These are phyloP conservation scores for Emys orbicularis DNA, from an alignment of 2,797 vertebrate species.

Conservation along the genomic window DNA sequence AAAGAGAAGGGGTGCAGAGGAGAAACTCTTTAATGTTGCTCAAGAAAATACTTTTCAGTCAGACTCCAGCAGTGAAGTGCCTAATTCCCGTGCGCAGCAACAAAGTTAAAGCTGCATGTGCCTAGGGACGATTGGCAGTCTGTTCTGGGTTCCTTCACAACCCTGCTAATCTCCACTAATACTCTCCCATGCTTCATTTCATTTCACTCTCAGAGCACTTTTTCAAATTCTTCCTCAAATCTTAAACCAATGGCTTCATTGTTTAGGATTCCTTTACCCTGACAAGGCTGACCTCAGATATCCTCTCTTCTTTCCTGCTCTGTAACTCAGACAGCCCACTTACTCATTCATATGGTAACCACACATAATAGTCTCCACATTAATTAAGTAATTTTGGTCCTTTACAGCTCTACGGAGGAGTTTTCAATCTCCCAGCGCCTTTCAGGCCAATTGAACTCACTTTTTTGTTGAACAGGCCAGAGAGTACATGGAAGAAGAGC, in stretches of 20 bases:
- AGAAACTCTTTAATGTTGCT: conserved; percentile 34
- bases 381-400: conserved; percentile 79
- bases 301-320: conserved; percentile 86
- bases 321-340: conserved; percentile 84
- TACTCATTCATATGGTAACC: conserved; percentile 91
- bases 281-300: conserved; percentile 87
- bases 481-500: conserved; percentile 69
- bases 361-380: conserved; percentile 87
- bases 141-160: conserved; percentile 69
- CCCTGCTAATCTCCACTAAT: conserved; percentile 78
- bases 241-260: conserved; percentile 79
- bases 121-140: conserved; percentile 72
- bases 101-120: conserved; percentile 68
- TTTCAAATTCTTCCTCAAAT: conserved; percentile 77
- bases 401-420: conserved; percentile 67
- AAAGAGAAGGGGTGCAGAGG: conserved; percentile 33
- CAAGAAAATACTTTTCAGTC: conserved; percentile 65
- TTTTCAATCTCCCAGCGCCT: conserved; percentile 67
- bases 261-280: conserved; percentile 79
- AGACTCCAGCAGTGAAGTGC: conserved; percentile 29
- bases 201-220: conserved; percentile 73
- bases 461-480: conserved; percentile 42
- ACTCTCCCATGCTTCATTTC: conserved; percentile 80
- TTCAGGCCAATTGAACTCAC: conserved; percentile 77
- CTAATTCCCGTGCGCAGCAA: conserved; percentile 65